These are phyloP conservation scores for Amiota mariae DNA, from an alignment of 2,888 invertebrate species.

Conservation along the genomic window DNA sequence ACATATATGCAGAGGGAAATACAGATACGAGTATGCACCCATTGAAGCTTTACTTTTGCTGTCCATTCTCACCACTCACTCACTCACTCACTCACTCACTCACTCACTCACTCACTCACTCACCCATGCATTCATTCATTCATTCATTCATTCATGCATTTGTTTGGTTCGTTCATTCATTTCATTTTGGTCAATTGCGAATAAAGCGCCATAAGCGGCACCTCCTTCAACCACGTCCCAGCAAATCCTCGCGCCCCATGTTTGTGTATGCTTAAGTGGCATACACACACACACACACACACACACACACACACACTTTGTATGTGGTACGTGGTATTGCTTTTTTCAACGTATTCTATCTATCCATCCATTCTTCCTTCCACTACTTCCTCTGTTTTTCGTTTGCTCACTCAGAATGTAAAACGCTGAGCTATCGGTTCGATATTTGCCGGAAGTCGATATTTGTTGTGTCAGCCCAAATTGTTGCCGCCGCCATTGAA, in stretches of 20 bases:
- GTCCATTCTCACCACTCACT: conserved; percentile 38
- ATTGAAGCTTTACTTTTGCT: too few relatives aligned
- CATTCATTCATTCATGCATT: conserved; percentile 46
- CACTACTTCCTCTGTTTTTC: not conserved
- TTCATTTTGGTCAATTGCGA: not conserved
- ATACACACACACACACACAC: too few relatives aligned
- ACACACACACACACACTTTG: too few relatives aligned
- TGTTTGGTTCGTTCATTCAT: conserved; percentile 27
- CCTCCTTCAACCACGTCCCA: not conserved
- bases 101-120: conserved; percentile 30
- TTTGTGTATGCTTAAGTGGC: conserved; percentile 1
- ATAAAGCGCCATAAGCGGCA: too few relatives aligned
- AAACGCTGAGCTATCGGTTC: conserved; percentile 26
- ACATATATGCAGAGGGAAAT: not conserved
- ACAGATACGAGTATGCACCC: too few relatives aligned
- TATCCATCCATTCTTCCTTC: conserved; percentile 24
- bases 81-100: conserved; percentile 30
- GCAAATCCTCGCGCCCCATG: not conserved
- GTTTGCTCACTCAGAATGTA: too few relatives aligned
- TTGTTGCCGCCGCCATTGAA: not conserved
- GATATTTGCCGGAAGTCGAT: conserved; percentile 43
- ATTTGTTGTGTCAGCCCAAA: conserved; percentile 29
- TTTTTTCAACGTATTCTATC: not conserved
- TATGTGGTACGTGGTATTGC: not conserved
- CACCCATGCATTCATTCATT: conserved; percentile 43